These are phyloP conservation scores for Bagarius yarrelli DNA, from an alignment of 2,113 vertebrate species.

Conservation along the genomic window DNA sequence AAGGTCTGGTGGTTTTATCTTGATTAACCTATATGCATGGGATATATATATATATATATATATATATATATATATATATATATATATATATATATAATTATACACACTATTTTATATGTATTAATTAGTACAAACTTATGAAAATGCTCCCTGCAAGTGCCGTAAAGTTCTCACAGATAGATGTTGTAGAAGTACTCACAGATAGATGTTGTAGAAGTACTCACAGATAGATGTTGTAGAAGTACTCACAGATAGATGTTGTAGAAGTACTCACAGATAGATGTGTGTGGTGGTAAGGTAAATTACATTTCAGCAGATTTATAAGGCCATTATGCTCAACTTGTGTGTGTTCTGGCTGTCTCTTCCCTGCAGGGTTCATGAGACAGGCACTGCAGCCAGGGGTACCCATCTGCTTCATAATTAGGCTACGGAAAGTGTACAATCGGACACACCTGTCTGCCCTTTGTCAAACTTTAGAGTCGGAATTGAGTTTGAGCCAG, in stretches of 20 bases:
- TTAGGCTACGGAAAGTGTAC: slow-evolving; percentile 8
- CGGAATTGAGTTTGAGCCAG: slow-evolving; percentile 11
- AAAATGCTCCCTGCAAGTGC: neutral
- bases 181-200: too few relatives aligned
- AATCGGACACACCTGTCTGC: neutral
- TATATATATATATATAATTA: too few relatives aligned
- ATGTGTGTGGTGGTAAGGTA: neutral
- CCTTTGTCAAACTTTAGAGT: slow-evolving; percentile 4
- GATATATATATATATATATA: too few relatives aligned
- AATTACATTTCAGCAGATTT: slow-evolving; percentile 5
- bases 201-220: too few relatives aligned
- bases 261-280: too few relatives aligned
- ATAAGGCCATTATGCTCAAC: neutral
- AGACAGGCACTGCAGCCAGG: slow-evolving; percentile 2
- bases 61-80: neutral
- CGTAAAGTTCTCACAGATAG: too few relatives aligned
- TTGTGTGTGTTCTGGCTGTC: neutral
- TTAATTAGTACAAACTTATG: neutral
- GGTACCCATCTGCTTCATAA: slow-evolving; percentile 3
- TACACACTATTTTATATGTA: too few relatives aligned
- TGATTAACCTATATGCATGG: too few relatives aligned
- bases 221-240: too few relatives aligned
- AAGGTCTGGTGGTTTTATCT: too few relatives aligned
- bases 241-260: too few relatives aligned
- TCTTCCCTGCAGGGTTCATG: slow-evolving; percentile 17